A percentile compares a stretch with the other conserved stretches of the same genome.
Evolutionary conservation across 2,888 invertebrate species (phyloP).

Genomic region (Hipparchia sbordonii): DNA sequence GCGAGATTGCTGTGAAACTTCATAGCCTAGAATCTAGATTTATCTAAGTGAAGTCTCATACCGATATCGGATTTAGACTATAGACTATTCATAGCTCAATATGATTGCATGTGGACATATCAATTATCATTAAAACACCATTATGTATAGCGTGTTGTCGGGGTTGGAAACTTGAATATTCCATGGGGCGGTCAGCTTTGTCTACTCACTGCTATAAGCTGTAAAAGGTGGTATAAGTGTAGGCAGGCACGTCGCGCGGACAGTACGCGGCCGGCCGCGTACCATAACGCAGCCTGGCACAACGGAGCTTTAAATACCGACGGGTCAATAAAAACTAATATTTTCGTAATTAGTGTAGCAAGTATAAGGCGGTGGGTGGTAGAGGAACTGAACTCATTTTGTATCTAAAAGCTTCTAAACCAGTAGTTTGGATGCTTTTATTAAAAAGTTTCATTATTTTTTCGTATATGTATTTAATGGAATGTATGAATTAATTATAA

Average conservation of each 20-base stretch:
- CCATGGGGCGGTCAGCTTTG: conserved; percentile 68
- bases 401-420: too few relatives aligned
- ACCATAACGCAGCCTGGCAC: conserved; percentile 72
- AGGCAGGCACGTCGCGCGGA: conserved; percentile 61
- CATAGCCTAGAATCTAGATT: too few relatives aligned
- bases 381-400: neutral
- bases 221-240: conserved; percentile 62
- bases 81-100: neutral
- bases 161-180: conserved; percentile 58
- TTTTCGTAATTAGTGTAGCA: neutral
- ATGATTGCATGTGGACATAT: conserved; percentile 43
- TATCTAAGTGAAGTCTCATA: neutral
- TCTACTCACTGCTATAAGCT: conserved; percentile 42
- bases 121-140: conserved; percentile 60
- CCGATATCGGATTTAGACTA: neutral
- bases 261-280: conserved; percentile 77
- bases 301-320: conserved; percentile 43
- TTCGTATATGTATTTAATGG: too few relatives aligned
- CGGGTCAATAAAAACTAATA: neutral
- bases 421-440: too few relatives aligned
- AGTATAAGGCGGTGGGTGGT: neutral
- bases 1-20: too few relatives aligned
- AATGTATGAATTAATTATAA: too few relatives aligned
- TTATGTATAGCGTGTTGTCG: conserved; percentile 58
- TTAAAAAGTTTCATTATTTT: too few relatives aligned